Base-by-base conservation (phyloP, 2,888 invertebrate genomes). In the Unio delphinus region DNA sequence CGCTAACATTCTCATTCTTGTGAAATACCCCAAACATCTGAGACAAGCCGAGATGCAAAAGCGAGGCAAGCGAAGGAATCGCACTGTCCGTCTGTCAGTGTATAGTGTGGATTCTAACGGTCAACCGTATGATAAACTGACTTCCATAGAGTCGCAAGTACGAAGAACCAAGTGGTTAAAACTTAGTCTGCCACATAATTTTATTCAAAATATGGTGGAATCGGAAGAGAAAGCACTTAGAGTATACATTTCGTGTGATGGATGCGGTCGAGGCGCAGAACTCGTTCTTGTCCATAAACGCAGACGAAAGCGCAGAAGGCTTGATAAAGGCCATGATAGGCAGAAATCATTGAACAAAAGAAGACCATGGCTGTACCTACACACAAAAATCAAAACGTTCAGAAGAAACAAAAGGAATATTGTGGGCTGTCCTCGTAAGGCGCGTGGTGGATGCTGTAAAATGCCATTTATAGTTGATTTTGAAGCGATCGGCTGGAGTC, bases 1-100 rank as follows among this genome's bases (percentile, higher is more conserved):
- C 65, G 80, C 78, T n/a, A 76, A 78, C 58, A 66, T 81, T 1
- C 60, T 81, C 20, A 72, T 79, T 0, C 63, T 76, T 58, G 66
- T 81, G 8, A 78, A 75, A 72, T 75, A 72, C 60, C 45, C 45
- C 45, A 76, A 68, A 45, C 68, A 73, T 55, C 28, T 56, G 3
- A 61, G 64, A 62, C 54, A 59, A 20, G 55, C 61, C 2, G 55
- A 63, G 62, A 57, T 58, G 59, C 59, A 20, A 34, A 69, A 60
- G 17, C 55, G 67, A 15, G 45, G 45, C 45, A 72, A 69, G 67
- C 54, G 61, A n/a, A 67, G 61, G 23, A 23, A 58, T 18, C 61
- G 62, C 56, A 54, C 60, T 45, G 68, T 73, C 7, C 64, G 60
- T 30, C 55, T 76, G 20, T 28, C 66, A 20, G 63, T 73, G 30